Base-by-base conservation (phyloP, 2,113 vertebrate species). In the Malurus alboscapulatus region DNA sequence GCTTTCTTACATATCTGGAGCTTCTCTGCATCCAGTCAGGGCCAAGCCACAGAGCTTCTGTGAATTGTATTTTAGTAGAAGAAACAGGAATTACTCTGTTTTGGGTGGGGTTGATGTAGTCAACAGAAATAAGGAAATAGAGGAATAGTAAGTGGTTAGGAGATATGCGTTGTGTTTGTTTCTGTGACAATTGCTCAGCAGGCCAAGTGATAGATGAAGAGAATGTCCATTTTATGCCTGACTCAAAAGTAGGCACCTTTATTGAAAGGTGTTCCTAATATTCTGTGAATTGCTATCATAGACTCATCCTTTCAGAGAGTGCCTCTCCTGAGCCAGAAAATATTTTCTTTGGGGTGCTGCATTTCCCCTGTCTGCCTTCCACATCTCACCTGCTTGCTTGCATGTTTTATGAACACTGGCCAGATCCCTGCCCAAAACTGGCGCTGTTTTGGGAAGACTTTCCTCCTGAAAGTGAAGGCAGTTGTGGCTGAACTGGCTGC, bases 101-200 rank as follows among this genome's bases (percentile, higher is more conserved):
- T 79, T 44, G 51, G 66, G 61, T 68, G 21, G 34, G 17, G 67
- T 75, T 91, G 50, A 69, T 82, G 48, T 72, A 61, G 62, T 51
- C 77, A 79, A 65, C 17, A 53, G 69, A 72, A 78, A 10, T 53
- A 58, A 68, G 2, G 12, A 84, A 76, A 79, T 1, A 84, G 69
- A 68, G 29, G 50, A 82, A 42, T 89, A 47, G 42, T 66, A 47
- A 87, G 62, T 82, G 74, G 42, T 69, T 76, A 74, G 80, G 63
- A 53, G 32, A 38, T 12, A 75, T 6, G 20, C 19, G 11, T 92
- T 51, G 2, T 66, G 19, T 63, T 92, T 69, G 3, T 55, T 81
- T 68, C 75, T 90, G 42, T 83, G 72, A 27, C 51, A 74, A 2
- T 66, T 82, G 32, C 29, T 50, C 55, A 54, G 3, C n/a, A 59